These are phyloP conservation scores for Chloroceryle inda DNA, from an alignment of 2,797 vertebrate genomes.

Conservation along the genomic window DNA sequence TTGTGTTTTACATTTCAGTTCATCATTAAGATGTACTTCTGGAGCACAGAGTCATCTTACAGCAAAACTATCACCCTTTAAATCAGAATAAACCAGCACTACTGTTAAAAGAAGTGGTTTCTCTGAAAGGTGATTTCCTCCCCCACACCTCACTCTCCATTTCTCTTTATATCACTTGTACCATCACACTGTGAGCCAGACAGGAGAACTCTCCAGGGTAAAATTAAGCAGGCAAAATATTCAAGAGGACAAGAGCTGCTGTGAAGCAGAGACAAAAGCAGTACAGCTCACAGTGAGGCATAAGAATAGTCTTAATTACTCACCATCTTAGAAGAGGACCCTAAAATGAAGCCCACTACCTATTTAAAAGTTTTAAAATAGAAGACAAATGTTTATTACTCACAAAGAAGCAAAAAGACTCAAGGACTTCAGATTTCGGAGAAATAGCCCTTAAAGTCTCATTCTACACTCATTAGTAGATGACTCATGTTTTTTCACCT, in stretches of 20 bases:
- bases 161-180: not conserved
- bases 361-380: not conserved
- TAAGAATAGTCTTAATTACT: not conserved
- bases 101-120: not conserved
- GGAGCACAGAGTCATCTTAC: not conserved
- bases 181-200: not conserved
- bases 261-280: not conserved
- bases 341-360: not conserved
- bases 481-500: not conserved
- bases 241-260: not conserved
- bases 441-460: not conserved
- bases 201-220: not conserved
- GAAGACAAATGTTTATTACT: not conserved
- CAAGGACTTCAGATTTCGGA: not conserved
- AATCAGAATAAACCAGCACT: not conserved
- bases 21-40: not conserved
- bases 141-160: fast-evolving
- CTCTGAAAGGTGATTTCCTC: not conserved
- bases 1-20: not conserved
- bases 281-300: not conserved
- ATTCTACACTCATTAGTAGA: fast-evolving
- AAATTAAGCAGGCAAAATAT: not conserved
- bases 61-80: not conserved
- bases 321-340: not conserved
- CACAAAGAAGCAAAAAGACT: not conserved